Base-by-base conservation (phyloP, 2,888 invertebrate genomes). In the Drosophila picticornis region DNA sequence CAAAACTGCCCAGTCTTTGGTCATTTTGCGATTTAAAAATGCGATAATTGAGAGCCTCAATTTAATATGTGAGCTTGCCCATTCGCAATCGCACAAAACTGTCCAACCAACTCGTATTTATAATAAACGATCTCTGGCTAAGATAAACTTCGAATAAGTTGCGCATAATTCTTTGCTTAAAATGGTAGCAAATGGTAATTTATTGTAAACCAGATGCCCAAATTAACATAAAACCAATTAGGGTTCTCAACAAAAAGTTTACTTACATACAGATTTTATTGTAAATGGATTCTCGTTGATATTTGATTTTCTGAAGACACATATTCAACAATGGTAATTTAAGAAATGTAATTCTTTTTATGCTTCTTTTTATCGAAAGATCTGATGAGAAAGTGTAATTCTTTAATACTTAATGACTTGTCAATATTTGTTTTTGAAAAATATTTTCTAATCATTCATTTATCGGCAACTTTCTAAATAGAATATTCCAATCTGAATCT, bases 41-140 rank as follows among this genome's bases (percentile, higher is more conserved):
- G 36, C 60, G 76, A 80, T 80, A 76, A 80, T 62, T 77, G 77
- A 76, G 68, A 43, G 48, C 22, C 57, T 43, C 46, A 55, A 67
- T 22, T 65, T 50, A 64, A 67, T 62, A 68, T 67, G 55, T 66
- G 63, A 66, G 65, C 29, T 58, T 32, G 22, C 4, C 32, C 29
- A 56, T 53, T 50, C 48, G n/a, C 31, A 57, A 34, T 31, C 11
- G 7, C 51, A 50, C 60, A 50, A 40, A 56, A 63, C 52, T 60
- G 46, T 40, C 50, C 32, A 46, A 57, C 29, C 25, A 43, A 53
- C 43, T 68, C 27, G 31, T 57, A 1, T 46, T 51, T 61, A 51
- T 72, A 72, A 71, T 58, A 63, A 72, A 72, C 40, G 72, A 72
- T 72, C 32, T 34, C 53, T 57, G 27, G 7, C 48, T 31, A 13